phyloP scores from a whole-genome alignment of 2,797 vertebrate species.

The Esox masquinongy region DNA sequence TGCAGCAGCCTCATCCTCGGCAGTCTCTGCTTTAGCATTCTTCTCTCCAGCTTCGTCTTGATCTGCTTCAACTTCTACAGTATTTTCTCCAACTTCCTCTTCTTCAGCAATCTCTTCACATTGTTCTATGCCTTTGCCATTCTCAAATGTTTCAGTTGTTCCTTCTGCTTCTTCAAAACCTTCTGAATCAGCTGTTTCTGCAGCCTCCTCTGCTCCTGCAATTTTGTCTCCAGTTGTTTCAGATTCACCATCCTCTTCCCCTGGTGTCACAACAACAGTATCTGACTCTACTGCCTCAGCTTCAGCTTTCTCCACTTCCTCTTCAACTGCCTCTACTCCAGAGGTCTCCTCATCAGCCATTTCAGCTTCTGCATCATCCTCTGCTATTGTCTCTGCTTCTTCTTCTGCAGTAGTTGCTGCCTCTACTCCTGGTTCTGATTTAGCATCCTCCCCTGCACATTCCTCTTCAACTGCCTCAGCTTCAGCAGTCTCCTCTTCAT shows the following conservation, averaged over 20 bases:
- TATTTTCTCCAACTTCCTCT: background rate
- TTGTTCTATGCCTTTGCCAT: background rate
- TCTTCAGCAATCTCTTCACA: accelerated
- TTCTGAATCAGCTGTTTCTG: background rate
- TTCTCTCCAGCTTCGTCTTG: background rate
- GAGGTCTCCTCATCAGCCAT: background rate
- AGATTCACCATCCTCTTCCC: too few species aligned
- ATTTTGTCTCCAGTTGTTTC: too few species aligned
- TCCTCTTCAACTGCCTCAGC: accelerated
- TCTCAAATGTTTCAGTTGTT: background rate
- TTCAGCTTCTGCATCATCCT: background rate
- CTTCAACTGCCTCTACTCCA: background rate
- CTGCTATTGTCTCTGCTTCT: background rate
- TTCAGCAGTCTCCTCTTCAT: background rate
- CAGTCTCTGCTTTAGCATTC: too few species aligned
- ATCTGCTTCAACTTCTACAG: background rate
- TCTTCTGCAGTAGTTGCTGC: accelerated
- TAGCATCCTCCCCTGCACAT: background rate
- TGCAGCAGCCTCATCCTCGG: too few species aligned
- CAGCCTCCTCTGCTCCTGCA: too few species aligned
- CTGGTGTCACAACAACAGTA: too few species aligned
- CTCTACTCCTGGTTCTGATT: background rate
- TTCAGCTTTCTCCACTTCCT: background rate
- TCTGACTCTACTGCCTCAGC: background rate
- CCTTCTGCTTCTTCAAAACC: too few species aligned